phyloP scores from a whole-genome alignment of 30 jellyfish, hydroid and myxozoan genomes.

The Turritopsis rubra region DNA sequence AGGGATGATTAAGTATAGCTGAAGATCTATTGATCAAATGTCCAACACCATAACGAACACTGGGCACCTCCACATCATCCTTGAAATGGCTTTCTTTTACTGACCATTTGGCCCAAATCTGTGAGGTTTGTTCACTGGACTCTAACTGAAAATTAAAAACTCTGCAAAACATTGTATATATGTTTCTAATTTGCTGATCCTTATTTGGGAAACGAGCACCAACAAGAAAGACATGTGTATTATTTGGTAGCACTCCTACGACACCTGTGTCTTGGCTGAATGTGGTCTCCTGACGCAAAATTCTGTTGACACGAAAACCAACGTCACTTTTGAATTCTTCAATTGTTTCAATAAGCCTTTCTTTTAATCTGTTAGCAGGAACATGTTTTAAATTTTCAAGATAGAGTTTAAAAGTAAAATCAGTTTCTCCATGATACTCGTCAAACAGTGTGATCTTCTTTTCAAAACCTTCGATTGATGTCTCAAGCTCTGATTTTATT shows the following conservation, averaged over 20 bases:
- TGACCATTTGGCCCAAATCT: constrained; percentile 5
- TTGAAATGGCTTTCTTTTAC: not conserved
- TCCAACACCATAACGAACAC: constrained; percentile 16
- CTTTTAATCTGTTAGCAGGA: not conserved
- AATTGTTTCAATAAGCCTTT: constrained; percentile 32
- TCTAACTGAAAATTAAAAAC: not conserved
- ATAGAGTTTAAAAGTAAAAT: constrained; percentile 15
- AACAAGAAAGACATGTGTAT: constrained; percentile 30
- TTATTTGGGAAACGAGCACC: constrained; percentile 23
- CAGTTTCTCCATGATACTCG: not conserved
- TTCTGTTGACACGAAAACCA: constrained; percentile 35
- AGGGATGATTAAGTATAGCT: not conserved
- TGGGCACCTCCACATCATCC: not conserved
- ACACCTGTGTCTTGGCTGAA: constrained; percentile 39
- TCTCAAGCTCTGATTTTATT: constrained; percentile 15
- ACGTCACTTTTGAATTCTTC: constrained; percentile 23
- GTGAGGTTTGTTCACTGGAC: not conserved
- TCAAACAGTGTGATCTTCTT: not conserved
- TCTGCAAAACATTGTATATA: constrained; percentile 14
- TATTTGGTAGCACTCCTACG: constrained; percentile 29
- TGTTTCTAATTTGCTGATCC: not conserved
- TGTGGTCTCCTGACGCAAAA: constrained; percentile 10
- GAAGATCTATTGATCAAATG: constrained; percentile 19
- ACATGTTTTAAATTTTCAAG: not conserved
- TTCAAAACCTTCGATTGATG: not conserved